These are phyloP conservation scores for Holothuria glaberrima DNA, from an alignment of 35 echinoderm and acorn worm genomes.

Conservation along the genomic window DNA sequence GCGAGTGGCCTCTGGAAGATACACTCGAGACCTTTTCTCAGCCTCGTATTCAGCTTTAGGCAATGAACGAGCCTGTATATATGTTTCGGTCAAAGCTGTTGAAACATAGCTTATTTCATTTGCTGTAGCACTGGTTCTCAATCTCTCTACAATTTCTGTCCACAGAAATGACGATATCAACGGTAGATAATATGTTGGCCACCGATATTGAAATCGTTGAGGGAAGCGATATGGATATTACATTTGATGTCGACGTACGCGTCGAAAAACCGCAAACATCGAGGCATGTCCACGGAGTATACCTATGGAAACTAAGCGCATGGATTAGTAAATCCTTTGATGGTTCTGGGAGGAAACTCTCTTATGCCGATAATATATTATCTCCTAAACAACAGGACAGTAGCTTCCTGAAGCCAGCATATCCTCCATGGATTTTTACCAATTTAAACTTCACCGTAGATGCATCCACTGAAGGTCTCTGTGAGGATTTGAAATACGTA, in stretches of 20 bases:
- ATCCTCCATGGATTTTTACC: slow-evolving; percentile 26
- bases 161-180: slow-evolving; percentile 34
- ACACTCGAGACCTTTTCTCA: too few species aligned
- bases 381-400: neutral
- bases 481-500: slow-evolving; percentile 17
- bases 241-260: slow-evolving; percentile 5
- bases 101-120: too few species aligned
- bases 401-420: slow-evolving; percentile 22
- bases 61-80: too few species aligned
- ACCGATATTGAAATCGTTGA: neutral
- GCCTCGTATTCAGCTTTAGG: too few species aligned
- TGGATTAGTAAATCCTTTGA: slow-evolving; percentile 48
- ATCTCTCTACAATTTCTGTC: too few species aligned
- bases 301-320: slow-evolving; percentile 38
- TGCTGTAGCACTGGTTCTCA: too few species aligned
- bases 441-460: neutral
- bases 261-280: slow-evolving; percentile 34
- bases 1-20: too few species aligned
- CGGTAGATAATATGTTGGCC: slow-evolving; percentile 1
- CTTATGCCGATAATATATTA: slow-evolving; percentile 23
- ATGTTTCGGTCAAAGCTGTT: too few species aligned
- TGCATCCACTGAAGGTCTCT: neutral
- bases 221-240: neutral
- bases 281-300: neutral
- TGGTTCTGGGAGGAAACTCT: slow-evolving; percentile 23